Base-by-base conservation (phyloP, 1,140 invertebrate genomes). In the Pachyrhynchus sulphureomaculatus region DNA sequence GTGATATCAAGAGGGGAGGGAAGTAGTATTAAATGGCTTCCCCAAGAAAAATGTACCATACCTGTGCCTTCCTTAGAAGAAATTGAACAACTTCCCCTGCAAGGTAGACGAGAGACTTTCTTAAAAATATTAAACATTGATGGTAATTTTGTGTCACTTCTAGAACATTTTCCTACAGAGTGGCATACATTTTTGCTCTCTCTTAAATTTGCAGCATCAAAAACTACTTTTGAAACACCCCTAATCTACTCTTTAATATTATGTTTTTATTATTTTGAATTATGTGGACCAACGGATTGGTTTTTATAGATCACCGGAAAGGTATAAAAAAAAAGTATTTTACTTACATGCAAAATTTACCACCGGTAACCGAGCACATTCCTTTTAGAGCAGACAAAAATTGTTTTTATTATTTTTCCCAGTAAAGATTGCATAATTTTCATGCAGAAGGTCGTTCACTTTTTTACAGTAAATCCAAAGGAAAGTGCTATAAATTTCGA, bases 191-290 rank as follows among this genome's bases (percentile, higher is more conserved):
- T 85, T 63, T 76, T 88, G 42, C 74, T 84, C 32, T 75, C 81
- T 10, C 75, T 89, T 1, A 77, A 88, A 6, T 91, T 83, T 78
- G 91, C 89, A 88, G 74, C 81, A 34, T 78, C 75, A 71, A 80
- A 82, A 73, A 77, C 77, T 71, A 65, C 8, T 41, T 48, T 80
- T 18, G 81, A 81, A 20, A 63, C 78, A 23, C 68, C 74, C 48
- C 81, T 88, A 69, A 42, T 89, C 2, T 83, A 87, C 65, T 77
- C 84, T 24, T 39, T 90, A 36, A 65, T 90, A 8, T 73, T 89
- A 36, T 80, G 79, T 61, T 76, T n/a, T 80, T 37, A 81, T 89
- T 59, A 77, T 85, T 18, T 73, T 87, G 37, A 78, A 83, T 23
- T 80, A 85, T 17, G 75, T 90, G 36, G 85, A 88, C 74, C 73